phyloP scores from a whole-genome alignment of 2,113 vertebrate species.

The Epinephelus moara region DNA sequence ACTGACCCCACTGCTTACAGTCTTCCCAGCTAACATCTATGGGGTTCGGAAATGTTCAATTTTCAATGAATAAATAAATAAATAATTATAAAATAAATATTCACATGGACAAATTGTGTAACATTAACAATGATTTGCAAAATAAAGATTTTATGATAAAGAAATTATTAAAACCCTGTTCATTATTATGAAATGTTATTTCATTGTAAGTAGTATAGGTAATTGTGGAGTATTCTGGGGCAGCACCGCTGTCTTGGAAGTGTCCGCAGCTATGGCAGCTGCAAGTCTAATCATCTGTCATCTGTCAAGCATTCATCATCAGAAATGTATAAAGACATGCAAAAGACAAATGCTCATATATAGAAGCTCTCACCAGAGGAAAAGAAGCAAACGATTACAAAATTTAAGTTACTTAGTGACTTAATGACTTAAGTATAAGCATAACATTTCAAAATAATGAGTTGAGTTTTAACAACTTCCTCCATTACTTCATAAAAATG shows the following conservation, averaged over 20 bases:
- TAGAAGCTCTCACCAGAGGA: too few relatives aligned
- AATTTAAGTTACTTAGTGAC: too few relatives aligned
- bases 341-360: too few relatives aligned
- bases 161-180: not conserved
- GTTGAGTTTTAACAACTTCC: not conserved
- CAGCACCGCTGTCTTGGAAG: too few relatives aligned
- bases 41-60: slow-evolving; percentile 34
- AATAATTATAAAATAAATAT: slow-evolving; percentile 5
- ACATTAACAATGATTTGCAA: slow-evolving; percentile 1
- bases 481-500: not conserved
- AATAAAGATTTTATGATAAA: not conserved
- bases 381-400: too few relatives aligned
- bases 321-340: too few relatives aligned
- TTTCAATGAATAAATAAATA: not conserved
- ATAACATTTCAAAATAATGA: not conserved
- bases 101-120: not conserved
- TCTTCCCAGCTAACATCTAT: slow-evolving; percentile 11
- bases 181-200: not conserved
- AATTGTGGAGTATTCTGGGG: too few relatives aligned
- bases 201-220: too few relatives aligned
- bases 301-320: too few relatives aligned
- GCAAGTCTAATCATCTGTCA: too few relatives aligned
- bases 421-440: too few relatives aligned
- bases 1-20: slow-evolving; percentile 25
- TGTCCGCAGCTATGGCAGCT: too few relatives aligned